A percentile compares a stretch with the other conserved stretches of the same genome.
These are phyloP conservation scores for Bombus impatiens DNA, from an alignment of 1,140 invertebrate species.

Conservation along the genomic window DNA sequence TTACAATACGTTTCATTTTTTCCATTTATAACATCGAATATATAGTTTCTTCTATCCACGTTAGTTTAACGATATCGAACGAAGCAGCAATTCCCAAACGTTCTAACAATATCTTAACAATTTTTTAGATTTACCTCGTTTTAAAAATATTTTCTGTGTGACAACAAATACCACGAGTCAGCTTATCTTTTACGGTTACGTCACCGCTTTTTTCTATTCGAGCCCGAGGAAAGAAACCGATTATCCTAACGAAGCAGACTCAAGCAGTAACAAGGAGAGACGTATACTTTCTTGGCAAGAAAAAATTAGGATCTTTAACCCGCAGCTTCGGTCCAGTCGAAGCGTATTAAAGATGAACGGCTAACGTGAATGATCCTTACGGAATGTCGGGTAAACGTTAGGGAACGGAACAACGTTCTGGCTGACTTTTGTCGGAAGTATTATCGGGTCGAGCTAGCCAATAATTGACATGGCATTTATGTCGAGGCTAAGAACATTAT, in stretches of 20 bases:
- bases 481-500: slow-evolving; percentile 32
- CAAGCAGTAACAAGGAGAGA: no score
- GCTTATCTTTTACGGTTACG: no score
- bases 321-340: background rate
- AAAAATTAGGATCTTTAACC: slow-evolving; percentile 18
- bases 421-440: slow-evolving; percentile 19
- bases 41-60: no score
- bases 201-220: background rate
- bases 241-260: slow-evolving; percentile 14
- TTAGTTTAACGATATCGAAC: no score
- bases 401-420: background rate
- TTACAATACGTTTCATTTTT: no score
- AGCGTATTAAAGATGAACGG: slow-evolving; percentile 28
- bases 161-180: no score
- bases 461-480: slow-evolving; percentile 44
- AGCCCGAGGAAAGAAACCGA: background rate
- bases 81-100: no score
- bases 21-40: no score
- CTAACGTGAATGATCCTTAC: slow-evolving; percentile 23
- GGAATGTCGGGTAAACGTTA: slow-evolving; percentile 21
- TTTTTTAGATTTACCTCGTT: no score
- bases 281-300: no score
- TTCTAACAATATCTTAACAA: no score
- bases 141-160: no score
- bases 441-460: slow-evolving; percentile 16